Evolutionary conservation across 2,797 vertebrate species (phyloP).

Genomic region (Halcyon smyrnensis): DNA sequence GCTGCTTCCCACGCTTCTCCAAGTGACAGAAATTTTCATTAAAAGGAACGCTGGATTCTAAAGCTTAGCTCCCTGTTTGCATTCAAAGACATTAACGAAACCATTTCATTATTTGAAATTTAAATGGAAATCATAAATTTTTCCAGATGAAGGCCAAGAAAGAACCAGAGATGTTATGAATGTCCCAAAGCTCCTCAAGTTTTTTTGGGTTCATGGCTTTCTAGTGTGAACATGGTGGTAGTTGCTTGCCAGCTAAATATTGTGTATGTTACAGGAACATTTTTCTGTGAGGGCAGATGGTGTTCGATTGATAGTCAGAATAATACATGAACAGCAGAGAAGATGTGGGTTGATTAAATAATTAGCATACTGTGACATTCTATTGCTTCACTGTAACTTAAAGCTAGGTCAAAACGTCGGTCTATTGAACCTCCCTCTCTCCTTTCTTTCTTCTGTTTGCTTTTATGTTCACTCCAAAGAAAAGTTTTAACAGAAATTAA

Average conservation of each 20-base stretch:
- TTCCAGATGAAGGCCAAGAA: not conserved
- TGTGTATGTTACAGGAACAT: conserved; percentile 54
- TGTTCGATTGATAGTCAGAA: conserved; percentile 54
- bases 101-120: not conserved
- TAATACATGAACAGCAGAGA: conserved; percentile 64
- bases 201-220: not conserved
- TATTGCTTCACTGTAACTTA: conserved; percentile 46
- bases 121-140: not conserved
- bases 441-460: not conserved
- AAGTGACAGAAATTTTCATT: not conserved
- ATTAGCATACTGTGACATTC: conserved; percentile 68
- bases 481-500: not conserved
- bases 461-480: not conserved
- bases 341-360: conserved; percentile 67
- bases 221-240: not conserved
- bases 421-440: not conserved
- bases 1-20: conserved; percentile 4
- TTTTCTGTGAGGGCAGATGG: conserved; percentile 62
- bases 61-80: not conserved
- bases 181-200: not conserved
- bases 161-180: not conserved
- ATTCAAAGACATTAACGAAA: not conserved
- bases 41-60: not conserved
- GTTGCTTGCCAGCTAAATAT: conserved; percentile 23
- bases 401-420: conserved; percentile 43